Conservation (phyloP, 1,140 invertebrate genomes). For the Trichomalopsis sarcophagae region DNA sequence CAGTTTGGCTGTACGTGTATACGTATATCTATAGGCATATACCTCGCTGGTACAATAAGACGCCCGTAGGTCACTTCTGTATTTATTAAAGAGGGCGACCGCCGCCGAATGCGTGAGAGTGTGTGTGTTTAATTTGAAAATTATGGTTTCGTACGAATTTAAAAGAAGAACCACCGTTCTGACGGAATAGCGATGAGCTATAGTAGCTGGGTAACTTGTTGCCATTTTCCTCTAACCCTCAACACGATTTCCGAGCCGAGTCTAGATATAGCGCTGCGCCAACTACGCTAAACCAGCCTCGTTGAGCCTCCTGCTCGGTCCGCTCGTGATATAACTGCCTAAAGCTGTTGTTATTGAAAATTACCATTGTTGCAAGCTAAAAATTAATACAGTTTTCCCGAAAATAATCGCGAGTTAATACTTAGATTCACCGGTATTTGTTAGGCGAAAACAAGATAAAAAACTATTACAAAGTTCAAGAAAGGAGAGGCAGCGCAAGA, state of each 20-base stretch:
- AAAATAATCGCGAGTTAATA: no score
- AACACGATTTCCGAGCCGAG: no score
- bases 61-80: constrained; percentile 54
- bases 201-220: no score
- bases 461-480: constrained; percentile 37
- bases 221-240: no score
- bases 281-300: background rate
- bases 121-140: background rate
- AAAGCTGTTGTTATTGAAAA: no score
- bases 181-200: no score
- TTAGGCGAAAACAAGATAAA: constrained; percentile 34
- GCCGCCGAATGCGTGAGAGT: background rate
- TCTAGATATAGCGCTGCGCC: background rate
- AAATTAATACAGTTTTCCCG: no score
- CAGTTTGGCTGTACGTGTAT: constrained; percentile 4
- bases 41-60: constrained; percentile 45
- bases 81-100: constrained; percentile 40
- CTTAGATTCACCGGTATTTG: no score
- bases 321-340: no score
- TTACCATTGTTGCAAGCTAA: no score
- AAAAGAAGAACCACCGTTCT: no score
- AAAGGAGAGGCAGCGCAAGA: constrained; percentile 11
- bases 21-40: background rate
- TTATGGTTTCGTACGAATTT: background rate
- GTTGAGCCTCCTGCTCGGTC: background rate